Conservation (phyloP, 2,888 invertebrate species). For the Tachina lurida region DNA sequence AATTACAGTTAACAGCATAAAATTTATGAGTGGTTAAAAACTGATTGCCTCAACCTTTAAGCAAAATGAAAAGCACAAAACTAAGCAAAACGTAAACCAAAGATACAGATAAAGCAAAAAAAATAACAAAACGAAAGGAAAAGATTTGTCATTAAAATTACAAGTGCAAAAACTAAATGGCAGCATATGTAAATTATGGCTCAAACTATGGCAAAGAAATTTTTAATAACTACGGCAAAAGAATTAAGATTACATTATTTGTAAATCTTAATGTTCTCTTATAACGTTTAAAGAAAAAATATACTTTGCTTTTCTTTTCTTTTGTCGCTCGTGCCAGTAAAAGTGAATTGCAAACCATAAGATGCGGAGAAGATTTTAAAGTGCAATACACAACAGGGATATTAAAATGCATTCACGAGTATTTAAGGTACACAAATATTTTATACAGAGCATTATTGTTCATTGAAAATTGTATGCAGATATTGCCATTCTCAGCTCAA, state of each 20-base stretch:
- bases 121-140: not conserved
- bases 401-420: too few relatives aligned
- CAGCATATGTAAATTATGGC: conserved; percentile 53
- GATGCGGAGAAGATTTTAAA: too few relatives aligned
- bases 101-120: conserved; percentile 16
- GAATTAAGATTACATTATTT: not conserved
- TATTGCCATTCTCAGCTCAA: too few relatives aligned
- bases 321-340: too few relatives aligned
- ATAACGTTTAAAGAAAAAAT: not conserved
- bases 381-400: too few relatives aligned
- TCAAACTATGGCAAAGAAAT: not conserved
- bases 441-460: too few relatives aligned
- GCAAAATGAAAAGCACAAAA: conserved; percentile 6
- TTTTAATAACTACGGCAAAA: too few relatives aligned
- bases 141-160: conserved; percentile 47
- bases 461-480: too few relatives aligned
- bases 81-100: not conserved
- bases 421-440: too few relatives aligned
- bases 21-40: conserved; percentile 73
- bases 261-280: not conserved
- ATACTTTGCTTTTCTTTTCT: too few relatives aligned
- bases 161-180: not conserved
- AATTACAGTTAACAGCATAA: conserved; percentile 74
- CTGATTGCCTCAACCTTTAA: conserved; percentile 60
- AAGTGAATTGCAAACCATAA: too few relatives aligned